A percentile compares a stretch with the other conserved stretches of the same genome.
phyloP scores from a whole-genome alignment of 2,113 vertebrate genomes.

The Saimiri boliviensis region DNA sequence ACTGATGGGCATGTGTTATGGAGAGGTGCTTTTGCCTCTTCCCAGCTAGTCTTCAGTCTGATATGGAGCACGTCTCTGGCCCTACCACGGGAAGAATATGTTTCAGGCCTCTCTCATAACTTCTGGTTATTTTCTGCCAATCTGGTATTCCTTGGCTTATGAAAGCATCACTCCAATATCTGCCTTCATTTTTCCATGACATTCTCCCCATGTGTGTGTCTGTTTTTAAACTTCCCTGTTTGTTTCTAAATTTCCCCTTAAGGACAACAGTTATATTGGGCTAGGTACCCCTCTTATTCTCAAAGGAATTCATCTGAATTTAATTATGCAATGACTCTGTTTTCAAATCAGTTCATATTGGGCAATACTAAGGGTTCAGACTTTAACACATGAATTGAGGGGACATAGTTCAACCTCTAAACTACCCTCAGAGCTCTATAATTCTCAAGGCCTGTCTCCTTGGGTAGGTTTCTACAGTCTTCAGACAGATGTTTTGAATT shows the following conservation, averaged over 20 bases:
- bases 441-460: not conserved
- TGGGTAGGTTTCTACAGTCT: not conserved
- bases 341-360: not conserved
- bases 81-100: not conserved
- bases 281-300: not conserved
- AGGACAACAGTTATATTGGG: not conserved
- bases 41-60: no score
- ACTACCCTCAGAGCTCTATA: not conserved
- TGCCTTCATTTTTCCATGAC: not conserved
- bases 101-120: not conserved
- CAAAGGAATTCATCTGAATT: not conserved
- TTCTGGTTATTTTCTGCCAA: not conserved
- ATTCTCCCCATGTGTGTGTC: not conserved
- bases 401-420: not conserved
- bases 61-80: no score
- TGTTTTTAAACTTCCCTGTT: not conserved
- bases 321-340: not conserved
- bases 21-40: no score
- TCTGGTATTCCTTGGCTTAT: not conserved
- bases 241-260: not conserved
- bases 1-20: no score
- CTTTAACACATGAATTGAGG: not conserved
- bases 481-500: not conserved
- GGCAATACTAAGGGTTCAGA: not conserved
- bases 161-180: not conserved